Percentiles rank a stretch among this genome's conserved stretches.
Evolutionary conservation across 2,113 vertebrate species (phyloP).

Genomic region (Rhombomys opimus): DNA sequence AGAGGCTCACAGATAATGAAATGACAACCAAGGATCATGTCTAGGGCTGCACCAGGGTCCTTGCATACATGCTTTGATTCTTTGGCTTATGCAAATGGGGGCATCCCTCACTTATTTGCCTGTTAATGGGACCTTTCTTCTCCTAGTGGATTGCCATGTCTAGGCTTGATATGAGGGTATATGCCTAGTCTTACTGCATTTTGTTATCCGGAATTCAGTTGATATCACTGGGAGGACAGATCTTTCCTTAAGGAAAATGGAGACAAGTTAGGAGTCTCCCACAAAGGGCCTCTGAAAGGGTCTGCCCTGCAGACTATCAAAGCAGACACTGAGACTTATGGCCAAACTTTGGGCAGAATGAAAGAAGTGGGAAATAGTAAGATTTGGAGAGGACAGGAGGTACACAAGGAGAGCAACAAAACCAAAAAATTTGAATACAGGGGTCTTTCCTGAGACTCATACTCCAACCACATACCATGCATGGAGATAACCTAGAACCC

Average conservation of each 20-base stretch:
- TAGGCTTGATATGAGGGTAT: not conserved
- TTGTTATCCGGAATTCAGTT: not conserved
- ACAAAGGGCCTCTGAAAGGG: no score
- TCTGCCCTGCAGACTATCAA: no score
- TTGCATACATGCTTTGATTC: not conserved
- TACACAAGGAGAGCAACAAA: no score
- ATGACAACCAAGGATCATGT: not conserved
- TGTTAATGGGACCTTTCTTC: not conserved
- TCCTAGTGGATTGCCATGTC: not conserved
- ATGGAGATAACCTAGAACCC: no score
- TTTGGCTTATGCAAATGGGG: not conserved
- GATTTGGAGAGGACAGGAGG: no score
- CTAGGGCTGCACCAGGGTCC: not conserved
- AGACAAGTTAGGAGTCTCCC: not conserved
- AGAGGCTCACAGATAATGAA: not conserved
- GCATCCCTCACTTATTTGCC: not conserved
- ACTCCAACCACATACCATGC: no score
- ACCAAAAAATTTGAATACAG: no score
- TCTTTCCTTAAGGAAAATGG: not conserved
- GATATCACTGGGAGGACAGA: not conserved
- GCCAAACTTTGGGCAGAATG: no score
- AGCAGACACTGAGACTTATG: no score
- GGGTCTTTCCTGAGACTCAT: no score
- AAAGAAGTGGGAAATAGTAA: no score
- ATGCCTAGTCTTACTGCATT: not conserved